phyloP scores from a whole-genome alignment of 2,113 vertebrate genomes.

The Gadus chalcogrammus region DNA sequence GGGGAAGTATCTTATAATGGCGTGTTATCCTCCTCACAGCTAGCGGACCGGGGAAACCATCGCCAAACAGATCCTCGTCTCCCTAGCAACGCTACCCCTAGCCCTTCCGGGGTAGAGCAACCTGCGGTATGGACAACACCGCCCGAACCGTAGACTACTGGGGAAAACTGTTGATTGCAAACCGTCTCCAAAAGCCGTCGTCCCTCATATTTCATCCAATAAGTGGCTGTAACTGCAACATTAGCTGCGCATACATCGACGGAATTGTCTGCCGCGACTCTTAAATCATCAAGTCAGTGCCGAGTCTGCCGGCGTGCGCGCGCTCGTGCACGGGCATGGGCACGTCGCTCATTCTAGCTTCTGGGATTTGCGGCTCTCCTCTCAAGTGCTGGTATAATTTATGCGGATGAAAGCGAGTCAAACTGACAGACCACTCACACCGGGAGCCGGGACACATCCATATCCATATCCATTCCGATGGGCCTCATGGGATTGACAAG shows the following conservation, averaged over 20 bases:
- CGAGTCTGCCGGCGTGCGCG: constrained; percentile 11
- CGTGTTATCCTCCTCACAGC: too few relatives aligned
- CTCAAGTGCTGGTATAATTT: constrained; percentile 35
- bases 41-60: neutral
- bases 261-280: constrained; percentile 18
- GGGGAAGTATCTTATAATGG: too few relatives aligned
- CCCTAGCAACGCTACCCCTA: constrained; percentile 33
- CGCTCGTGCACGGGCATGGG: constrained; percentile 27
- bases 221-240: constrained; percentile 65
- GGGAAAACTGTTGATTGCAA: neutral
- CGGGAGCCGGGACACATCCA: neutral
- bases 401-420: constrained; percentile 20
- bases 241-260: constrained; percentile 53
- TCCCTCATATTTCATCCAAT: constrained; percentile 60
- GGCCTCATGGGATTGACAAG: constrained; percentile 49
- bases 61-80: constrained; percentile 21
- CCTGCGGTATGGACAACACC: neutral
- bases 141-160: neutral
- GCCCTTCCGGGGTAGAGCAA: neutral
- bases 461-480: neutral
- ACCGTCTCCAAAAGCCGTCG: constrained; percentile 15
- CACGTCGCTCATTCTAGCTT: neutral
- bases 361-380: neutral
- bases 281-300: constrained; percentile 33
- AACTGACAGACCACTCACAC: constrained; percentile 4